Evolutionary conservation across 1,140 invertebrate species (phyloP), one percentile per base, ranked within the genome.

Genomic region (Planococcus citri): DNA sequence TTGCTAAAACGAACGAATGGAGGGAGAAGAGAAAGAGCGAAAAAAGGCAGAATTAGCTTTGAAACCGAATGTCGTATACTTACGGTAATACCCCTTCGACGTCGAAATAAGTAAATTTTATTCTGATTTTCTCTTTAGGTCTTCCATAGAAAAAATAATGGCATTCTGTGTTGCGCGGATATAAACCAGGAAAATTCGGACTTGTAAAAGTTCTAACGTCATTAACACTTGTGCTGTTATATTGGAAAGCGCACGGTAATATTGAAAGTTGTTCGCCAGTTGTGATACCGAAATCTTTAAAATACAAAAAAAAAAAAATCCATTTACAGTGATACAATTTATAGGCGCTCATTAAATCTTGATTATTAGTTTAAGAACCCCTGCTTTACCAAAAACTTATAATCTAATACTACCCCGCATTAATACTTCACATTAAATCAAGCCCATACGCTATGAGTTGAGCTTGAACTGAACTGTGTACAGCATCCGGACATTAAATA

Each of bases 131-230:
- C 76, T 97, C 91, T 69, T 87, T 86, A 67, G 81, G 80, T 22
- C 83, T 83, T 14, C 92, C 94, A 76, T 94, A 86, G 79, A 97
- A 97, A 77, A 93, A 92, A 78, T 95, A 97, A 80, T 96, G 90
- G 77, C 94, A 97, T 76, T 94, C 91, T 0, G 93, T 92, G 77
- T 95, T 88, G 71, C 92, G 82, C 0, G 94, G 92, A 80, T 97
- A 97, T 27, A 86, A 85, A 8, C 95, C 95, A 0, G 94, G 94
- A 76, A 90, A 95, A 80, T 97, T 97, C 0, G 94, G 93, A 6
- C 91, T 94, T 61, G 88, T 86, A 76, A 97, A 92, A 21, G 88
- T 88, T 14, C 94, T 94, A 75, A 86, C 89, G 71, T 79, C 80
- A 12, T 68, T 33, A 17, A 57, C 68, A 6, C 41, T 24, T 70